Evolutionary conservation across 2,797 vertebrate genomes (phyloP), one percentile per base, ranked within the genome.

Genomic region (Phrynocephalus guinanensis): DNA sequence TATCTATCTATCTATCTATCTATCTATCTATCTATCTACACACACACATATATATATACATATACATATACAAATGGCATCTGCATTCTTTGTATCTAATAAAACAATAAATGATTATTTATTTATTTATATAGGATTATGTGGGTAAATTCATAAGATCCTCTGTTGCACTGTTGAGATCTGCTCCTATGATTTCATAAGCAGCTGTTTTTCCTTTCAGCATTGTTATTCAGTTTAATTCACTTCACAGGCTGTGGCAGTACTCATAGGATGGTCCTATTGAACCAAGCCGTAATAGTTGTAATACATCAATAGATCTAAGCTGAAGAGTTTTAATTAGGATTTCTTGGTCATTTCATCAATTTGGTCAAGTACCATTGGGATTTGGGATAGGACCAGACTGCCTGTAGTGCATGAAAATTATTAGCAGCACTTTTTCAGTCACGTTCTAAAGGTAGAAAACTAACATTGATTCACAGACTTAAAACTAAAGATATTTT

Each of bases 301-400:
- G 98, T 98, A 98, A 99, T 99, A 98, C 98, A 98, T 99, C 99
- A 99, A 99, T 99, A 98, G 96, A 96, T 98, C 99, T 99, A 97
- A 99, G 98, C 97, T 98, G 98, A 98, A 97, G 98, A 98, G 97
- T 97, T 98, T 99, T 99, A 99, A 99, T 99, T 99, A 99, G 99
- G 97, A 97, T 97, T 99, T 98, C 97, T 97, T 91, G 94, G 98
- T 98, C 97, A 97, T 99, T 99, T 98, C 97, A 98, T 99, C 98
- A 98, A 99, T 98, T 97, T 97, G 91, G 95, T 94, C 95, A 93
- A 95, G 96, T 96, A 96, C 96, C 93, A 68, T 33, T 95, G 98
- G 97, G 98, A 98, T 97, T 97, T 96, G 95, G 60, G 96, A 96
- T 97, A 97, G 97, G 96, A 96, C 96, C 86, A 88, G 95, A 95